phyloP scores from a whole-genome alignment of 1,140 invertebrate species.

The Cotesia typhae region DNA sequence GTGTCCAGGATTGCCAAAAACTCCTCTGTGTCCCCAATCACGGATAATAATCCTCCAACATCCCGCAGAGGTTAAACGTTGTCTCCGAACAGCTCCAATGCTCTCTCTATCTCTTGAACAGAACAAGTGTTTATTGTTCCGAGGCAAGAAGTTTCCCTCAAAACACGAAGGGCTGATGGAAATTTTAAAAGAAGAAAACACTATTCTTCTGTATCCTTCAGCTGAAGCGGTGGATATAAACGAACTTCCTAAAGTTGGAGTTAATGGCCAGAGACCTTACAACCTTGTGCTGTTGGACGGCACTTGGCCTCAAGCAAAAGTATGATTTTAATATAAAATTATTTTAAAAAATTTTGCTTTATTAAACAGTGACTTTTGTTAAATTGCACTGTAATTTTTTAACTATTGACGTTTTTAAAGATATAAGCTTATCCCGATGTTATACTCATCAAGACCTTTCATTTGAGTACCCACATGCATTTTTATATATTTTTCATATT shows the following conservation, averaged over 20 bases:
- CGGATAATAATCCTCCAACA: slow-evolving; percentile 87
- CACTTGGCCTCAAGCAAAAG: slow-evolving; percentile 92
- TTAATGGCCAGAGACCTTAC: slow-evolving; percentile 66
- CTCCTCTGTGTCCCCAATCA: slow-evolving; percentile 73
- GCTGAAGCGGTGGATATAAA: slow-evolving; percentile 72
- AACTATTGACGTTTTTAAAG: too few relatives aligned
- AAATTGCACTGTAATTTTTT: too few relatives aligned
- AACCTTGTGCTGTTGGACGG: slow-evolving; percentile 91
- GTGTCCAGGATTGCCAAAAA: slow-evolving; percentile 81
- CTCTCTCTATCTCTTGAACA: slow-evolving; percentile 76
- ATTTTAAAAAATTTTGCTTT: background rate
- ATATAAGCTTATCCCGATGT: too few relatives aligned
- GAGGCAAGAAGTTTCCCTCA: slow-evolving; percentile 85
- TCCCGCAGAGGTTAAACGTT: slow-evolving; percentile 90
- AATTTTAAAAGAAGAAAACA: slow-evolving; percentile 75
- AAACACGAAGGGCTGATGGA: slow-evolving; percentile 75
- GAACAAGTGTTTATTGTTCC: slow-evolving; percentile 75
- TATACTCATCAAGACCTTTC: too few relatives aligned
- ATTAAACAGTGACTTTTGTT: too few relatives aligned
- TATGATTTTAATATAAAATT: slow-evolving; percentile 34
- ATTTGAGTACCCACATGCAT: too few relatives aligned
- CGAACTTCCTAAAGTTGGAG: slow-evolving; percentile 59
- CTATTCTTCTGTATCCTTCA: slow-evolving; percentile 85
- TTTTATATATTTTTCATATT: too few relatives aligned
- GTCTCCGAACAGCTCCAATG: slow-evolving; percentile 89